Evolutionary conservation across 2,797 vertebrate species (phyloP), one percentile per base, ranked within the genome.

Genomic region (Microctenopoma stevenorrisi): DNA sequence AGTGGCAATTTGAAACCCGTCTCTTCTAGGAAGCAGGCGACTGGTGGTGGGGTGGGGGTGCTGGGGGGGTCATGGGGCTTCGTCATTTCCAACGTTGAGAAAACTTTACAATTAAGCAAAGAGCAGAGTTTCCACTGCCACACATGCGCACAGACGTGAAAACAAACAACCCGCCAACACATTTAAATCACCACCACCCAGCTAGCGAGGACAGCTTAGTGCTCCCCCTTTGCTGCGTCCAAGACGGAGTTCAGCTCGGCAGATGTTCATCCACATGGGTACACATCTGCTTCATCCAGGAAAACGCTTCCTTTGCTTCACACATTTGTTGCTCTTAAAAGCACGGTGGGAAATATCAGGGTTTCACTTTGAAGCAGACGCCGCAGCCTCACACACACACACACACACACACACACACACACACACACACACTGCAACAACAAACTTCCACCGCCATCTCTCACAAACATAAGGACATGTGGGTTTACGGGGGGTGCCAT

Each of bases 1-100:
- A 89, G 88, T 76, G 81, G 91, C 87, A 84, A 93, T 82, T 76
- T 90, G 88, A 94, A 89, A 89, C 89, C 88, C 74, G 78, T 64
- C 80, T 87, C n/a, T 38, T 84, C 77, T 66, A 67, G 71, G 72
- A 77, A 11, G 5, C 37, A 72, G 69, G 57, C 4, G 48, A 72
- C 4, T 30, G 28, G 28, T 30, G 28, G 28, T 76, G 81, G 64
- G 81, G 64, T 80, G 76, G 80, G 83, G 69, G 82, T 48, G 59
- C 15, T 46, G 12, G 49, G 28, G 50, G 40, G 35, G 56, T 63
- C 49, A 12, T 40, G 42, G 40, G 66, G 68, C 59, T 68, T 79
- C 89, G 82, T 90, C 88, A 76, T 90, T 90, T 84, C 76, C 81
- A 84, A 56, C 74, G 79, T 84, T 70, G 78, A 68, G 26, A 76